Conservation (phyloP, 2,888 invertebrate genomes). For the Nasonia oneida region DNA sequence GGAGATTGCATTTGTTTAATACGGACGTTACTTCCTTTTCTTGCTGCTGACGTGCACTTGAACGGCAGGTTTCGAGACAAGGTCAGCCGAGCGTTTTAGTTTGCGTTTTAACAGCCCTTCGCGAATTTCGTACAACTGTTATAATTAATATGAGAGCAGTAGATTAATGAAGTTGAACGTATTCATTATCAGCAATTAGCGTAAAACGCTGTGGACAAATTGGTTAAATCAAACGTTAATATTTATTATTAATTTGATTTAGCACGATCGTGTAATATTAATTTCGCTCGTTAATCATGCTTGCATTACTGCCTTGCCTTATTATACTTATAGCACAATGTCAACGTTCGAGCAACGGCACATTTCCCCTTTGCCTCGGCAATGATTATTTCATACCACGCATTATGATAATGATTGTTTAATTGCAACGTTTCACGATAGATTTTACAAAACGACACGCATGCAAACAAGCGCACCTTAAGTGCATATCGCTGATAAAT, state of each 20-base stretch:
- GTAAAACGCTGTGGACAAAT: background rate
- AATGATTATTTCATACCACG: constrained; percentile 33
- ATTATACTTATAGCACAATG: background rate
- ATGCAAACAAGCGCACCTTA: constrained; percentile 44
- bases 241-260: constrained; percentile 6
- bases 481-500: constrained; percentile 29
- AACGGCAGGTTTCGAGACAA: constrained; percentile 1
- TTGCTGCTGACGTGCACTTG: background rate
- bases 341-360: constrained; percentile 9
- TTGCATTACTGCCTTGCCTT: background rate
- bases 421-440: constrained; percentile 37
- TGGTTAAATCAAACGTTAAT: background rate
- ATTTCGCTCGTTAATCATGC: background rate
- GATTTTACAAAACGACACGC: constrained; percentile 22
- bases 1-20: constrained; percentile 35
- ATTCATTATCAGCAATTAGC: constrained; percentile 6
- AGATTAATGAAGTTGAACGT: background rate
- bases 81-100: background rate
- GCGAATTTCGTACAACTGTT: too few relatives aligned
- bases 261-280: background rate
- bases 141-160: background rate
- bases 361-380: background rate
- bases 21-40: background rate
- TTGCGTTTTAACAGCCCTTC: background rate
- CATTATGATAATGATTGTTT: constrained; percentile 41